Evolutionary conservation across 2,113 vertebrate species (phyloP).

Genomic region (Aleadryas rufinucha): DNA sequence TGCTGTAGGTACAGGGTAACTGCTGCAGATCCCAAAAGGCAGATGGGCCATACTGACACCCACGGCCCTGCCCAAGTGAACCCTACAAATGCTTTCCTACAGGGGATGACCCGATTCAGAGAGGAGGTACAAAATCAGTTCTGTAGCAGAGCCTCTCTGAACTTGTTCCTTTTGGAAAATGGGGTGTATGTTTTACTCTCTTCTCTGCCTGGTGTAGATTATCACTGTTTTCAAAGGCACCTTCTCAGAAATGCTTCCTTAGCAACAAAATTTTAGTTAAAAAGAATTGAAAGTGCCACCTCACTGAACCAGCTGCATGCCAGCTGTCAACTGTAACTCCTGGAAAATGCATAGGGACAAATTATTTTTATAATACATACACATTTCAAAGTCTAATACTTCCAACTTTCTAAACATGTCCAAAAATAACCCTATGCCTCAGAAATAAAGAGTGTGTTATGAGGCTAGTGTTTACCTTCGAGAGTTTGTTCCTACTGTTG

Average conservation of each 20-base stretch:
- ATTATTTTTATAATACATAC: background rate
- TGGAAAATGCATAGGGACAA: background rate
- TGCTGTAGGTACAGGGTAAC: background rate
- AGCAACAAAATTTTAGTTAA: background rate
- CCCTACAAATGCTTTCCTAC: background rate
- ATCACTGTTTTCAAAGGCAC: background rate
- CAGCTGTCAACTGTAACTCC: background rate
- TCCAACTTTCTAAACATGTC: background rate
- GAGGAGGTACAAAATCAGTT: background rate
- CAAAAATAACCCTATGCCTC: background rate
- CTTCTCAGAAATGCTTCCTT: background rate
- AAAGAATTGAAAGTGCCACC: background rate
- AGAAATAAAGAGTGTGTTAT: background rate
- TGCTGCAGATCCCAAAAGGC: background rate
- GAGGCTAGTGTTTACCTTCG: background rate
- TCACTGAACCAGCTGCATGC: background rate
- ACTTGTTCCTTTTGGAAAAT: background rate
- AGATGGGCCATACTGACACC: background rate
- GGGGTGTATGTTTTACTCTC: background rate
- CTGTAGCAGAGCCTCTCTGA: background rate
- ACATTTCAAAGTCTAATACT: background rate
- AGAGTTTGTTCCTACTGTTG: background rate
- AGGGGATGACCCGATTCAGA: rapidly evolving
- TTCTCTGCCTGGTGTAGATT: background rate
- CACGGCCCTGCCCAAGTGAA: background rate